These are phyloP conservation scores for Grallaria varia DNA, from an alignment of 2,113 vertebrate genomes.

Conservation along the genomic window DNA sequence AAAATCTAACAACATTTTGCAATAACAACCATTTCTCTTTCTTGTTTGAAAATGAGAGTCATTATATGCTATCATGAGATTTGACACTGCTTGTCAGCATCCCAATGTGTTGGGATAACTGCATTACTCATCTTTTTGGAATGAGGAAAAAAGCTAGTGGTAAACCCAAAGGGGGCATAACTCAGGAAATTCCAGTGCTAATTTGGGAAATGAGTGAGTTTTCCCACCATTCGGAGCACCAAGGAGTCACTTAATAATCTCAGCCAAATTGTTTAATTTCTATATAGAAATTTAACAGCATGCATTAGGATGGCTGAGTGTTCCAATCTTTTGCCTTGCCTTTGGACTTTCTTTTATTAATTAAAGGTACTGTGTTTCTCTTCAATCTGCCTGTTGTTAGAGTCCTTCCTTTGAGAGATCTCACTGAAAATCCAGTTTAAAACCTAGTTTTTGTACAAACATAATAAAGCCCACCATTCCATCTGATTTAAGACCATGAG, in stretches of 20 bases:
- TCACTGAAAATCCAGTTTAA: neutral
- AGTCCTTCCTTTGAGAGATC: neutral
- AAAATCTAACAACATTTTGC: slow-evolving; percentile 52
- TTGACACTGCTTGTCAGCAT: slow-evolving; percentile 13
- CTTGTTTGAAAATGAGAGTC: slow-evolving; percentile 51
- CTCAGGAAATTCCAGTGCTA: neutral
- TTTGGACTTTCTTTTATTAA: neutral
- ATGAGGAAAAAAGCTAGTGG: neutral
- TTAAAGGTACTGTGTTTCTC: neutral
- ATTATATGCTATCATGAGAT: slow-evolving; percentile 45
- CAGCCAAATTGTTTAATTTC: neutral
- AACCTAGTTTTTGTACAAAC: neutral
- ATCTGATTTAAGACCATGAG: neutral
- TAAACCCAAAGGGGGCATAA: neutral
- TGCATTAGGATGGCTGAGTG: neutral
- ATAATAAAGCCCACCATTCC: neutral
- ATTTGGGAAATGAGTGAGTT: neutral
- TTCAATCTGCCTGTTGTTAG: neutral
- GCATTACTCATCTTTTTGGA: neutral
- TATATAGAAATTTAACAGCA: neutral
- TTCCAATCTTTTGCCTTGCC: neutral
- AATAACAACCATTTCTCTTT: slow-evolving; percentile 41
- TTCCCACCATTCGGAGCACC: neutral
- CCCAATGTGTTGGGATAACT: slow-evolving; percentile 9
- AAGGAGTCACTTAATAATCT: neutral